Evolutionary conservation across 2,797 vertebrate species (phyloP), one percentile per base, ranked within the genome.

Genomic region (Calcarius lapponicus): DNA sequence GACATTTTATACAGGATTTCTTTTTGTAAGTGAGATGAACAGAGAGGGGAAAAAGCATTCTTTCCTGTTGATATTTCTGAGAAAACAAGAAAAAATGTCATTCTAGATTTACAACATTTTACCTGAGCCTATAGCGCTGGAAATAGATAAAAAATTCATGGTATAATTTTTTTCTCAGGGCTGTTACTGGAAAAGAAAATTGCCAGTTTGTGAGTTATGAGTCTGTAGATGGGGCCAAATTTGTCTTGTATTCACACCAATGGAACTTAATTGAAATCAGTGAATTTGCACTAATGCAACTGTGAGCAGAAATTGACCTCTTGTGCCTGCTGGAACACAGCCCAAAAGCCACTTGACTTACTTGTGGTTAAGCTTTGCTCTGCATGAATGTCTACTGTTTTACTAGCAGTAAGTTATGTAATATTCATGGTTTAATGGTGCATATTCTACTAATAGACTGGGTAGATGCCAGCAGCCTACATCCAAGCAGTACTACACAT

Each of bases 371-470:
- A 88, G 65, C 31, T 51, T 92, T 82, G 51, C 90, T 96, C 60
- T 90, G 82, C 83, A 84, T 83, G 91, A 91, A 83, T 84, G 34
- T 88, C 80, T 94, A 51, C 82, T 89, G 45, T 92, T 92, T 92
- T 88, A 78, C 61, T 86, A 66, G 78, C 78, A 87, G 47, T 80
- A 84, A 95, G 78, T 94, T 97, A 88, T 94, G 89, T 72, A 96
- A 97, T 93, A 95, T 96, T 95, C 86, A 90, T 92, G 36, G 66
- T 90, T 80, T 95, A 95, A 96, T 95, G 78, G 88, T 80, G 91
- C 78, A 82, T 76, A 91, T 86, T 95, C 89, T 75, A 67, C 92
- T 95, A 91, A 95, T 90, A 75, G 74, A 40, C 62, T 95, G 92
- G 80, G 48, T 75, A 80, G 85, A 47, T 94, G 96, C 94, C 95